Conservation (phyloP, 1,140 invertebrate species). For the Chrysomallon squamiferum region DNA sequence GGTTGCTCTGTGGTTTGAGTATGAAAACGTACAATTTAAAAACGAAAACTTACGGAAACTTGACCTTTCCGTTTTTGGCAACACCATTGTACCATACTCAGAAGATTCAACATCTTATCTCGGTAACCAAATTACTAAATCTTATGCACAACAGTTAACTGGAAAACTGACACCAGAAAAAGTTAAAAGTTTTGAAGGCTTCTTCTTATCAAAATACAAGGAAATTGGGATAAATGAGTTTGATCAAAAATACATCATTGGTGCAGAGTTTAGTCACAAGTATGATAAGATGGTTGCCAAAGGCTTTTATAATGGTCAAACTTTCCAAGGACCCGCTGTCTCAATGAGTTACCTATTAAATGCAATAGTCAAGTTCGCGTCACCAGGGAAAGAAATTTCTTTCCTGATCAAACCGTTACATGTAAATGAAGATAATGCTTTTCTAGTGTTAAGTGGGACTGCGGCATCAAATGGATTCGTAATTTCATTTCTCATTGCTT, state of each 20-base stretch:
- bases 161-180: background rate
- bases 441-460: too few relatives aligned
- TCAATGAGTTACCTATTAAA: constrained; percentile 69
- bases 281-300: constrained; percentile 2
- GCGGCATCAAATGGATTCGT: constrained; percentile 32
- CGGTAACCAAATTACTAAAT: background rate
- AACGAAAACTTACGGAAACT: constrained; percentile 37
- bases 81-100: background rate
- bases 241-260: constrained; percentile 1
- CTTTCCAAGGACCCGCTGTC: constrained; percentile 74
- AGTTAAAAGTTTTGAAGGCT: background rate
- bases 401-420: too few relatives aligned
- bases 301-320: constrained; percentile 64
- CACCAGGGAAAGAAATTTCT: background rate
- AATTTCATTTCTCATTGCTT: constrained; percentile 18
- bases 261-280: background rate
- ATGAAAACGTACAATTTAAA: constrained; percentile 34
- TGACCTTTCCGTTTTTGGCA: background rate
- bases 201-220: background rate
- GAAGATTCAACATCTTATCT: background rate
- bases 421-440: too few relatives aligned
- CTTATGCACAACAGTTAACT: background rate
- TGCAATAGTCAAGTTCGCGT: constrained; percentile 63
- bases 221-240: background rate
- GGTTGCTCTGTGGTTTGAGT: constrained; percentile 39